These are phyloP conservation scores for Urocyon cinereoargenteus DNA, from an alignment of 2,797 vertebrate species.

Conservation along the genomic window DNA sequence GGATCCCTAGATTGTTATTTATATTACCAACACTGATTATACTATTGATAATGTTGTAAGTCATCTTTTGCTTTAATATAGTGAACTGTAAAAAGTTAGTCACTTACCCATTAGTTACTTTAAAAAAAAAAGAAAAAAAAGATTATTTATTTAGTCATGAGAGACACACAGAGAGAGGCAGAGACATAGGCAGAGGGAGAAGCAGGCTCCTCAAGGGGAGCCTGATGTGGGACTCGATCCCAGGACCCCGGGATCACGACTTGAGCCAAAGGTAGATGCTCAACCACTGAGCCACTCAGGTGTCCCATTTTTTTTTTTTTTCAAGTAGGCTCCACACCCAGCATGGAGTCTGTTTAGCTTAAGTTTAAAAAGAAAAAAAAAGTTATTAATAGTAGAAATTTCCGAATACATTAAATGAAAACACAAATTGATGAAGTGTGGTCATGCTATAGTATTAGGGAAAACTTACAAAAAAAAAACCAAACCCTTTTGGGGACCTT, in stretches of 20 bases:
- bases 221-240: too few species aligned
- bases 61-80: not conserved
- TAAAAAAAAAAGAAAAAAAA: not conserved
- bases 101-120: not conserved
- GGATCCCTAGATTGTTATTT: not conserved
- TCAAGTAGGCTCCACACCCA: not conserved
- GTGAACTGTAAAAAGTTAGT: not conserved
- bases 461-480: not conserved
- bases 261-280: too few species aligned
- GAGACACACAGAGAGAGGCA: too few species aligned
- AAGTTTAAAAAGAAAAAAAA: not conserved
- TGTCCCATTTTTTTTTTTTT: not conserved
- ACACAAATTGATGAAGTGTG: not conserved
- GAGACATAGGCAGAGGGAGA: too few species aligned
- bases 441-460: not conserved
- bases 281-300: too few species aligned
- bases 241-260: too few species aligned
- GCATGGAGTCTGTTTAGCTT: not conserved
- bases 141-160: too few species aligned
- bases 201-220: too few species aligned
- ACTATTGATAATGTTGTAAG: not conserved
- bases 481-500: not conserved
- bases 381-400: conserved; percentile 17
- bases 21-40: conserved; percentile 9
- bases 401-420: not conserved